Evolutionary conservation across 30 jellyfish, hydroid and myxozoan species (phyloP), one percentile per base, ranked within the genome.

Genomic region (Aurelia coerulea): DNA sequence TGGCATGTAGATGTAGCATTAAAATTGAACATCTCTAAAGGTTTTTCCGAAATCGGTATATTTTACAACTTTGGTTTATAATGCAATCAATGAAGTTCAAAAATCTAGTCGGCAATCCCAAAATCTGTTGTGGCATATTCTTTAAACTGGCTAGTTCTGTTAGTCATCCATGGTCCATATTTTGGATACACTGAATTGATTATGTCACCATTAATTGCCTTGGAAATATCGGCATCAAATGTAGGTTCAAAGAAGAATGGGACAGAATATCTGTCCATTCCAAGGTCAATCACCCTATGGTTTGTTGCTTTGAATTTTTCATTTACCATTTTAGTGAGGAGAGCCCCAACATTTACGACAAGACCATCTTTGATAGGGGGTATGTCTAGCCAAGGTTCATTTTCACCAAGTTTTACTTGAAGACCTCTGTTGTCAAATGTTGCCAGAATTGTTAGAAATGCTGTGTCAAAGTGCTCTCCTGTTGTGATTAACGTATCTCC

Each of bases 111-210:
- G 10, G 83, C 96, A 78, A 85, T 65, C 5, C 98, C 98, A 78
- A 85, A 91, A 80, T 91, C 98, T 3, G 96, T 91, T 16, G 93
- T 68, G 8, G 95, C 91, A 65, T 91, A 91, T 73, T 91, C 98
- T 19, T 82, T 96, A 85, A 91, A 91, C 96, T 76, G 82, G 68
- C 88, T 70, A 31, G 98, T 91, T 4, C 98, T 92, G 64, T 91
- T 91, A 15, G 96, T 78, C 98, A 91, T 91, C 93, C 93, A 91
- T 5, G 93, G 98, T 6, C 98, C 98, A 85, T 85, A 91, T 66
- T 85, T 91, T 65, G 53, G 37, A 54, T 7, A 84, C 37, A 72
- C 83, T 4, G 74, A 9, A 33, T 72, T 56, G 62, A 74, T 85
- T 35, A 11, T 70, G 39, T 91, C 62, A 34, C 98, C 98, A 80